Evolutionary conservation across 2,888 invertebrate species (phyloP), one percentile per base, ranked within the genome.

Genomic region (Troides oblongomaculatus): DNA sequence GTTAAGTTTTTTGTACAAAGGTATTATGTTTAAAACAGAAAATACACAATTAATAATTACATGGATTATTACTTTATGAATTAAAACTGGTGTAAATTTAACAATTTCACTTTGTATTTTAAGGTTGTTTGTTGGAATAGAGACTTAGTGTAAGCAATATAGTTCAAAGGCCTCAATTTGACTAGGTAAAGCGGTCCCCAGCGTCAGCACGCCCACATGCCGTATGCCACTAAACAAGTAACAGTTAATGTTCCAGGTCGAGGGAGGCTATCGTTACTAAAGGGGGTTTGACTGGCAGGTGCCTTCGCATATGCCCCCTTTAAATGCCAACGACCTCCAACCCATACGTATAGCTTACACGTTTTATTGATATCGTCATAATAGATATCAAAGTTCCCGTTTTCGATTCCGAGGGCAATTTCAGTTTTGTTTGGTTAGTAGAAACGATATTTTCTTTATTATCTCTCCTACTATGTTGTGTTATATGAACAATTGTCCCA

Each of bases 271-370:
- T 74, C 72, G 76, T 73, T 64, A 74, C 77, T 75, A 74, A 73
- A 77, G 85, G 85, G 86, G 86, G 81, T 79, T 71, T 71, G 74
- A 66, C 56, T 70, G 80, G 85, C 92, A 92, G 92, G 92, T 91
- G 92, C 86, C 84, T 85, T 77, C 81, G 80, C 90, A 89, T 87
- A 90, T 89, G 91, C 86, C 89, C 87, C 86, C 88, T 85, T 77
- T 80, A 83, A 87, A 88, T 89, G 91, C 87, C 89, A 91, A 86
- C 83, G 92, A 91, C 90, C 92, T 83, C 80, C 73, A 73, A 76
- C 79, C 71, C 73, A 77, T 78, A 80, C 79, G 79, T 81, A 79
- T 81, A 75, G 75, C 76, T 77, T 75, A 75, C 71, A 74, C 72
- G 71, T 74, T 76, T 77, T 76, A 78, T 77, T 78, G 74, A 75